Evolutionary conservation across 2,113 vertebrate genomes (phyloP), one percentile per base, ranked within the genome.

Genomic region (Egretta garzetta): DNA sequence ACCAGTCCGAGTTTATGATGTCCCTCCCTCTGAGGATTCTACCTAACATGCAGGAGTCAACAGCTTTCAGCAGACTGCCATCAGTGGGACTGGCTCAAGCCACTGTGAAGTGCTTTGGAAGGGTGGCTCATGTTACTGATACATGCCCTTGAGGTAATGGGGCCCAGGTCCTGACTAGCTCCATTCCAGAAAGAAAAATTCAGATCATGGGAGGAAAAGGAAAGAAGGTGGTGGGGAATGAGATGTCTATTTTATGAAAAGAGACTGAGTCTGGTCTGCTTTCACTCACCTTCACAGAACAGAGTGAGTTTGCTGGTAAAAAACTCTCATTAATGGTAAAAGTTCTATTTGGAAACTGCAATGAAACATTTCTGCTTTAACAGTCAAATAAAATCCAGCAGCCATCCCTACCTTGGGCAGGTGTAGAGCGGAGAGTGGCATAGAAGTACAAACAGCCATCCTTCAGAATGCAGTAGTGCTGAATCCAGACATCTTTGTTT

Each of bases 371-470:
- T 82, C 21, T 74, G 23, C 8, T 74, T 71, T 39, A 41, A 67
- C 11, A 14, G 68, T 33, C 21, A 67, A 30, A 23, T 35, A 28
- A 80, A 73, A 71, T 80, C 22, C 49, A 30, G 10, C 22, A 67
- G 35, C 14, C 3, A 3, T 58, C 50, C 94, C 3, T 98, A 99
- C 99, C 99, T 79, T 98, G 98, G 60, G 99, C 98, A 50, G 98
- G 98, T 9, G 99, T 99, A 41, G 99, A 98, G 1, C 98, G 98
- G 64, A 99, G 99, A 59, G 99, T 98, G 18, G 98, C 96, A 73
- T 99, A 99, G 87, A 99, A 98, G 89, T 99, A 99, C 66, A 99
- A 97, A 77, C 99, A 99, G 17, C 97, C 99, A 12, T 99, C 99
- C 92, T 99, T 99, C 74, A 99, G 97, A 58, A 99, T 98, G 91